These are phyloP conservation scores for Ramphastos sulfuratus DNA, from an alignment of 2,113 vertebrate species.

Conservation along the genomic window DNA sequence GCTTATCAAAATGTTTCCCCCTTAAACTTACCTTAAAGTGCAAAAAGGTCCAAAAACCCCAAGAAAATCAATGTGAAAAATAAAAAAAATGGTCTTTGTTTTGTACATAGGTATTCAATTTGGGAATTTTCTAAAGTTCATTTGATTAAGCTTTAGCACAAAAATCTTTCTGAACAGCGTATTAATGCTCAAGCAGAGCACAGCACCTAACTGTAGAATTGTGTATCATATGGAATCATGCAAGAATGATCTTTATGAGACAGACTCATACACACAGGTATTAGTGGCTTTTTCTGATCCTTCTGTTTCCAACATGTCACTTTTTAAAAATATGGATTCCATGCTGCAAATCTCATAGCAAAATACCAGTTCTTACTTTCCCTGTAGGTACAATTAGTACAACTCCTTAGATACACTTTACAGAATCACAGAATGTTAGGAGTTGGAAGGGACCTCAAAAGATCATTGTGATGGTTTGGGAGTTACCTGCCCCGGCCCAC, in stretches of 20 bases:
- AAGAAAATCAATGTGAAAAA: neutral
- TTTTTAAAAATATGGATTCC: neutral
- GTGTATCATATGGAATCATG: neutral
- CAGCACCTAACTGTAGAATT: neutral
- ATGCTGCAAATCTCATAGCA: neutral
- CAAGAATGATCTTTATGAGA: neutral
- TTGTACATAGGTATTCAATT: neutral
- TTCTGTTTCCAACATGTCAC: fast-evolving
- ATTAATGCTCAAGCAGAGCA: neutral
- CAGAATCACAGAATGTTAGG: too few species aligned
- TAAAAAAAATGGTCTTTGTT: too few species aligned
- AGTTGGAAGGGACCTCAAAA: too few species aligned
- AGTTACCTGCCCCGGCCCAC: too few species aligned
- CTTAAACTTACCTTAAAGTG: neutral
- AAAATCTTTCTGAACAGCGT: neutral
- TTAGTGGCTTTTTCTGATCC: neutral
- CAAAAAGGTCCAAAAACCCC: neutral
- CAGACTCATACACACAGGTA: neutral
- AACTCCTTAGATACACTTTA: neutral
- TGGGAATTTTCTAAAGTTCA: neutral
- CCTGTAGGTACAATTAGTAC: neutral
- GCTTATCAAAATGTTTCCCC: neutral
- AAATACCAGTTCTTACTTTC: neutral
- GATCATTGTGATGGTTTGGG: too few species aligned
- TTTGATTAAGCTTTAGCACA: neutral